These are phyloP conservation scores for Phacellophora camtschatica DNA, from an alignment of 30 jellyfish, hydroid and myxozoan species.

Conservation along the genomic window DNA sequence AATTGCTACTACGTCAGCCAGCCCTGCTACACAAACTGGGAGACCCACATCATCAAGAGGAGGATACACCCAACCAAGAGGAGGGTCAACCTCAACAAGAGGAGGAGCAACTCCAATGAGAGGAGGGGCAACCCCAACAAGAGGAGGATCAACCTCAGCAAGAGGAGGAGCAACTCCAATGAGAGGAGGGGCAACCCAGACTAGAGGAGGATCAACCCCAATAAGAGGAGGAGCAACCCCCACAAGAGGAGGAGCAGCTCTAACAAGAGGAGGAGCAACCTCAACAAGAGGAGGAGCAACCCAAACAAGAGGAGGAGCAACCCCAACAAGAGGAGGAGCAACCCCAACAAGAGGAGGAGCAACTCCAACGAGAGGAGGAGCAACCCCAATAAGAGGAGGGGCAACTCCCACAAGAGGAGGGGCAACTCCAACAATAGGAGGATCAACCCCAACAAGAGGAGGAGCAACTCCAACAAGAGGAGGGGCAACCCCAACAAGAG, in stretches of 20 bases:
- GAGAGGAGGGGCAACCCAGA: neutral
- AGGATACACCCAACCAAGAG: neutral
- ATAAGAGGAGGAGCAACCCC: neutral
- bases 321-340: neutral
- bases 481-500: neutral
- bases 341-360: constrained; percentile 1
- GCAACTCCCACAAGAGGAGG: constrained; percentile 31
- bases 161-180: neutral
- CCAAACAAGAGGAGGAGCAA: neutral
- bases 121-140: neutral
- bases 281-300: neutral
- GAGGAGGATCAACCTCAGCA: neutral
- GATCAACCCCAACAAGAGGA: constrained; percentile 32
- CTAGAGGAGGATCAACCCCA: neutral
- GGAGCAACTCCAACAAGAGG: constrained; percentile 37
- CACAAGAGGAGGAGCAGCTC: constrained; percentile 4
- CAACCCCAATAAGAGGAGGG: neutral
- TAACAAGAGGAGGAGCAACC: neutral
- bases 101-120: constrained; percentile 9
- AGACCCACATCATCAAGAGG: no score
- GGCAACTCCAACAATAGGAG: constrained; percentile 28
- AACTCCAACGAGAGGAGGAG: constrained; percentile 8
- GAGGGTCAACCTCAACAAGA: neutral
- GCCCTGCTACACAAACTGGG: no score
- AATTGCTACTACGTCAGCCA: no score